These are phyloP conservation scores for Diachasma alloeum DNA, from an alignment of 1,140 invertebrate genomes.

Conservation along the genomic window DNA sequence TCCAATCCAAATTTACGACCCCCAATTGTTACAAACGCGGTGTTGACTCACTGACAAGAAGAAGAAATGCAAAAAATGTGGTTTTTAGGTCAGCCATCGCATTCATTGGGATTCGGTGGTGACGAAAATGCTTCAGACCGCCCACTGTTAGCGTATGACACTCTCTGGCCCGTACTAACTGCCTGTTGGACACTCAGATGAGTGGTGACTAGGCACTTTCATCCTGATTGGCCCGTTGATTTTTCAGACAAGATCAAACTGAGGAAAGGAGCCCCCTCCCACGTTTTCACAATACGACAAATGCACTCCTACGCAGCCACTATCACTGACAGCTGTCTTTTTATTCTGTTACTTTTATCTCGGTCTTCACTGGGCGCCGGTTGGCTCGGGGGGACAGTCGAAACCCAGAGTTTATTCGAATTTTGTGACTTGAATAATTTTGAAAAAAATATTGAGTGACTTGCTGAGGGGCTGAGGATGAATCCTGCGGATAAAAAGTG, in stretches of 20 bases:
- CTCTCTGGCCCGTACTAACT: not conserved
- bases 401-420: too few species aligned
- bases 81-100: too few species aligned
- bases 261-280: not conserved
- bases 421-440: too few species aligned
- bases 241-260: not conserved
- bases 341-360: not conserved
- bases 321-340: not conserved
- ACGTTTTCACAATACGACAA: not conserved
- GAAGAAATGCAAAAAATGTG: not conserved
- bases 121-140: constrained; percentile 8
- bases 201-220: not conserved
- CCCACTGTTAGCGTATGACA: constrained; percentile 2
- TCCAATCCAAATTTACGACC: not conserved
- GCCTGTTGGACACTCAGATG: not conserved
- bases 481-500: not conserved
- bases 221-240: not conserved
- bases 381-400: too few species aligned
- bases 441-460: not conserved
- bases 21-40: not conserved
- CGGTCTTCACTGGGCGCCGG: not conserved
- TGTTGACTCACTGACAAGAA: not conserved
- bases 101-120: not conserved
- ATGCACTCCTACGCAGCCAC: not conserved
- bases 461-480: not conserved